Conservation (phyloP, 2,113 vertebrate genomes). For the Tenrec ecaudatus region DNA sequence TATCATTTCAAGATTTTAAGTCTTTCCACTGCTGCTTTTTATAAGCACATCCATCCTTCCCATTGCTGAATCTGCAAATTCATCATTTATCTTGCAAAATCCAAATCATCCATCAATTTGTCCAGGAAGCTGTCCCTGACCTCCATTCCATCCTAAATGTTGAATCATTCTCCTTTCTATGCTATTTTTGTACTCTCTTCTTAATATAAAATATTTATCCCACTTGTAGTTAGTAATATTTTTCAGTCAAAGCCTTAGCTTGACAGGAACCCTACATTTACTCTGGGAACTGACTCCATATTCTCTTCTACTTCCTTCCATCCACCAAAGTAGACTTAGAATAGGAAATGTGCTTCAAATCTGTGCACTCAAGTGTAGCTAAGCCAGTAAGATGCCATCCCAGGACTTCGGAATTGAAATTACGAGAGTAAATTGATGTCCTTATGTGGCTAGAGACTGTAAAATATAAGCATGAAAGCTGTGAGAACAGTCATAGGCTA, state of each 20-base stretch:
- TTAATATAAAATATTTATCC: slow-evolving; percentile 54
- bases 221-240: slow-evolving; percentile 37
- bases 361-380: background rate
- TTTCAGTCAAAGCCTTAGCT: slow-evolving; percentile 29
- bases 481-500: background rate
- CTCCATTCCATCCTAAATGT: slow-evolving; percentile 9
- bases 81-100: slow-evolving; percentile 52
- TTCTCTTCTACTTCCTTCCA: background rate
- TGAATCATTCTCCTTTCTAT: background rate
- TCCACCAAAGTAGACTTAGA: slow-evolving; percentile 46
- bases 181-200: slow-evolving; percentile 27
- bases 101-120: slow-evolving; percentile 37
- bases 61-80: background rate
- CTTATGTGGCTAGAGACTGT: slow-evolving; percentile 36
- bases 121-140: slow-evolving; percentile 22
- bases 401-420: slow-evolving; percentile 47
- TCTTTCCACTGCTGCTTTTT: slow-evolving; percentile 4
- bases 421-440: background rate
- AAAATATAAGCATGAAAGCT: slow-evolving; percentile 55
- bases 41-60: slow-evolving; percentile 9
- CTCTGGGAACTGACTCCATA: slow-evolving; percentile 20
- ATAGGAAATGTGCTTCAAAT: slow-evolving; percentile 33
- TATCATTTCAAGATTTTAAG: slow-evolving; percentile 11
- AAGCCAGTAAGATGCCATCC: slow-evolving; percentile 8
- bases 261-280: slow-evolving; percentile 3